Base-by-base conservation (phyloP, 1,140 invertebrate genomes). In the Chymomyza costata region DNA sequence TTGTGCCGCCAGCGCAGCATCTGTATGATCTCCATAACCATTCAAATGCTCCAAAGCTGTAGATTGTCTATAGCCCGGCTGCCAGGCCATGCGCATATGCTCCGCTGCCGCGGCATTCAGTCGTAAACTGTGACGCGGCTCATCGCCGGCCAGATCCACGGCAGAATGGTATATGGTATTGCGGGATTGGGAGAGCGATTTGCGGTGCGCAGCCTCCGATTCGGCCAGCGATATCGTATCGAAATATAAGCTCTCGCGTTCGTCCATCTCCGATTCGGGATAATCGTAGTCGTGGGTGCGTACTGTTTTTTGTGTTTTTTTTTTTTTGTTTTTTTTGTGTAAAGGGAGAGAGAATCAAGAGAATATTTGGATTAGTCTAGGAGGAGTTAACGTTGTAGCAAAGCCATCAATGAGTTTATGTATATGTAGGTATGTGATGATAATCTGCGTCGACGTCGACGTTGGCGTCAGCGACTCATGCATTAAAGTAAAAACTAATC, bases 101-200 rank as follows among this genome's bases (percentile, higher is more conserved):
- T 63, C 48, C 17, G 19, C 49, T 13, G 50, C 47, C 10, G 51
- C 48, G 19, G 41, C 37, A 6, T 34, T 53, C 45, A 82, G 25
- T 10, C 73, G 54, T 19, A 81, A 49, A 38, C 65, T 64, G 35
- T 55, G 50, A 1, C 83, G 63, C 1, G 61, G 47, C 46, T 84
- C 82, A 53, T 81, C 67, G 3, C 59, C 66, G 6, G 70, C 78
- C 43, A 85, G 39, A 60, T 85, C 83, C 6, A 82, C 83, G 0
- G 83, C 83, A 38, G 83, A 85, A 35, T 85, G 83, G 45, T 85
- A 85, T 17, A 85, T 85, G 11, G 83, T 85, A 30, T 85, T 85
- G n/a, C 83, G 49, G 7, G 83, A 85, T 58, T 82, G 71, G 15
- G 83, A 85, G 11, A 85, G 39, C 21, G 83, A 85, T 58, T 84